Base-by-base conservation (phyloP, 2,888 invertebrate genomes). In the Beris morrisii region DNA sequence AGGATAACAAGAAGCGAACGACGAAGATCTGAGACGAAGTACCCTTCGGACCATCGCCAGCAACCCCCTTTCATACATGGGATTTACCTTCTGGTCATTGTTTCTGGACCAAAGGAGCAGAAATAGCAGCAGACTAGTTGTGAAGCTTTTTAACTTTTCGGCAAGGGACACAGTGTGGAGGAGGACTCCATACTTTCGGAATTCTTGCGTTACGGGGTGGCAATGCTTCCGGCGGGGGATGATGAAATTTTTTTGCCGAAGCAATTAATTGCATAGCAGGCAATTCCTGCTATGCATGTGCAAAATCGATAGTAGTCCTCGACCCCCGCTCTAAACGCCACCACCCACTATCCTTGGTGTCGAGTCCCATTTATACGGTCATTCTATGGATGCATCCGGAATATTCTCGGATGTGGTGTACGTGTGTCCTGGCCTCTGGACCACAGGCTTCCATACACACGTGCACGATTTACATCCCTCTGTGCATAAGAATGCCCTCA, bases 401-500 rank as follows among this genome's bases (percentile, higher is more conserved):
- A 45, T 15, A 22, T 22, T 5, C 38, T 38, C 7, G 7, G 38
- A 38, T 38, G 12, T 30, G 12, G 31, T 11, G 31, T n/a, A 31
- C 31, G 53, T 30, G 53, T n/a, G 31, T 4, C 31, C 52, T 5
- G 12, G n/a, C 53, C 31, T 52, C 28, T 13, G 12, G 15, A 12
- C 28, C 13, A 22, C 22, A 4, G 46, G 15, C n/a, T 46, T 46
- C 46, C n/a, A n/a, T 52, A 52, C 38, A 61, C 50, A 32, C 52
- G 61, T 63, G 64, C 46, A 56, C 38, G 61, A 69, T 69, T 69
- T 69, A 66, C 64, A 66, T 69, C 65, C 45, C 68, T 68, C 52
- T 66, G 61, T 64, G 64, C 64, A 68, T 55, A 64, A 57, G 44
- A 66, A 69, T 64, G 52, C 46, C 61, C 65, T 69, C 67, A 67